These are phyloP conservation scores for Coelogynopora nodosa DNA, from an alignment of 2,888 invertebrate species.

Conservation along the genomic window DNA sequence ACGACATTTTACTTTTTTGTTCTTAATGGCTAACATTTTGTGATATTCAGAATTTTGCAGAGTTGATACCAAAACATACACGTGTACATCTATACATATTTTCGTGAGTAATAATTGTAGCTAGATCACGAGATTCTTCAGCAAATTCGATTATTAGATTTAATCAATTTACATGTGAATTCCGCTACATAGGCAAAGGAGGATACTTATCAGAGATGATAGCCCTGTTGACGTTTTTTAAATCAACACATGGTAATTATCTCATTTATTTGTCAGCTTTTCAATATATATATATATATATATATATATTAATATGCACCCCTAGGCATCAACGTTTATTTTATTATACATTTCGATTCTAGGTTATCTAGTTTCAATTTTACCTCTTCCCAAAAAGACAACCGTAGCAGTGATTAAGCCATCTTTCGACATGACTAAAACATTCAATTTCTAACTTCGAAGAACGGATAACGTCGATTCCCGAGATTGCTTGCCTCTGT, in stretches of 20 bases:
- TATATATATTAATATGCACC: neutral
- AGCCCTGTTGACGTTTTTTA: neutral
- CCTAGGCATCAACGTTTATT: neutral
- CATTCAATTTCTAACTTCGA: too few relatives aligned
- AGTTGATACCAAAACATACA: neutral
- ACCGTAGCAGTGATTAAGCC: neutral
- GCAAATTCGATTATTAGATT: neutral
- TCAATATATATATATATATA: too few relatives aligned
- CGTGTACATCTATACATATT: neutral
- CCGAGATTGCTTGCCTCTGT: too few relatives aligned
- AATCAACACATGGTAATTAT: neutral
- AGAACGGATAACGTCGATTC: too few relatives aligned
- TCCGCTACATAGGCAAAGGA: neutral
- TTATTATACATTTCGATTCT: neutral
- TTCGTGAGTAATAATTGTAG: neutral
- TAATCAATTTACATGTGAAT: neutral
- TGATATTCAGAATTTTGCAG: too few relatives aligned
- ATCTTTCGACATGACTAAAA: too few relatives aligned
- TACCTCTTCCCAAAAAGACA: neutral
- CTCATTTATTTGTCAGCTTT: neutral
- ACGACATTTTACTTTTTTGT: too few relatives aligned
- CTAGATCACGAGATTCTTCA: neutral
- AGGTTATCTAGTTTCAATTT: neutral
- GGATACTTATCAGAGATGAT: neutral
- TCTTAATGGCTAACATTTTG: too few relatives aligned